phyloP scores from a whole-genome alignment of 2,113 vertebrate species.

The Irena cyanogastra region DNA sequence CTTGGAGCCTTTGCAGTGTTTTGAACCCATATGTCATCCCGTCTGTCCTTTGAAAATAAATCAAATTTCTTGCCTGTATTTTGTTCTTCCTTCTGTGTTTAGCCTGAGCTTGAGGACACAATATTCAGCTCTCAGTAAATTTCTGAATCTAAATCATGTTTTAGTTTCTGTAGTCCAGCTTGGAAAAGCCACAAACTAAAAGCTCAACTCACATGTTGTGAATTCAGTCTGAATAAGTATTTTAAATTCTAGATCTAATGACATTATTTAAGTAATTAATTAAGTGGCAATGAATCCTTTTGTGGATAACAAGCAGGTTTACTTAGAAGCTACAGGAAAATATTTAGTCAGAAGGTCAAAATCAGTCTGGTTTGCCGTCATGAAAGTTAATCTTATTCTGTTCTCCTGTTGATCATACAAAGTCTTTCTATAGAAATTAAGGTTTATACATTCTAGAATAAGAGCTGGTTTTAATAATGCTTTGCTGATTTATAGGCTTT shows the following conservation, averaged over 20 bases:
- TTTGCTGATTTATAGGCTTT: neutral
- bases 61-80: neutral
- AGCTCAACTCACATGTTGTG: too few relatives aligned
- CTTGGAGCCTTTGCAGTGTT: neutral
- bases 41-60: neutral
- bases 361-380: neutral
- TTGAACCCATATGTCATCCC: constrained; percentile 37
- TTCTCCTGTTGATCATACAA: neutral
- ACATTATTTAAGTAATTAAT: neutral
- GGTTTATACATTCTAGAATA: neutral
- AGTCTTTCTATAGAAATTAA: neutral
- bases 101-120: neutral
- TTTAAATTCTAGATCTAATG: neutral
- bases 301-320: neutral
- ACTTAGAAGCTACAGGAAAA: neutral
- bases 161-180: neutral
- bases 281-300: neutral
- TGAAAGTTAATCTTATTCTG: neutral
- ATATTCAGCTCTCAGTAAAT: neutral
- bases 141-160: neutral
- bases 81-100: neutral
- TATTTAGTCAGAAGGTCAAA: neutral
- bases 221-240: neutral
- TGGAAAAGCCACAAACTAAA: neutral
- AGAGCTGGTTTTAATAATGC: neutral